Evolutionary conservation across 2,888 invertebrate genomes (phyloP), one percentile per base, ranked within the genome.

Genomic region (Drosophila quinaria): DNA sequence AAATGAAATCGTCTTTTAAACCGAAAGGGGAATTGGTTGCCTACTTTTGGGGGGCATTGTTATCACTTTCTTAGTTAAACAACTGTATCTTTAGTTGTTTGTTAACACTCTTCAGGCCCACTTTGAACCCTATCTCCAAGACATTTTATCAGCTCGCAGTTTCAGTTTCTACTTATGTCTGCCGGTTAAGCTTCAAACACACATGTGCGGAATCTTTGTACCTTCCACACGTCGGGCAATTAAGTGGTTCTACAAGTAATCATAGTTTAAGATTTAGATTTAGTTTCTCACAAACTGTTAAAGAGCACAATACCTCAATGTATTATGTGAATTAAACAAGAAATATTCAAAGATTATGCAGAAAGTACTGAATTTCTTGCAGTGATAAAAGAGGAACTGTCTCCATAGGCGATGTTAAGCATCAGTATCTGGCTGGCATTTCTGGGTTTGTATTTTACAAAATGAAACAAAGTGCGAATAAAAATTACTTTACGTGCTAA

Each of bases 401-500:
- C 8, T 37, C 37, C 5, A 11, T 8, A 3, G 15, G 19, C 2
- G n/a, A 29, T 35, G 35, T 4, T 1, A 54, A 15, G 3, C 52
- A 49, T 17, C 66, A 61, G 29, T 66, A 42, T 49, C 15, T 61
- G n/a, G 66, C 61, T 6, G 61, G 47, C 31, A 52, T 61, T 17
- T 66, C 61, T 31, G 66, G n/a, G 66, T 66, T 11, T 6, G 65
- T 54, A 47, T 15, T 37, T n/a, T 11, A 42, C 3, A 3, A 39
- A 39, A 39, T 15, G 3, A 15, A 39, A 8, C 15, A 5, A 15
- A 10, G 0, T 35, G 11, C 13, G 35, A 39, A n/a, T n/a, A n/a
- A n/a, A n/a, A n/a, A n/a, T n/a, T n/a, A n/a, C n/a, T n/a, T n/a
- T n/a, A n/a, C n/a, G n/a, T n/a, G n/a, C n/a, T n/a, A n/a, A n/a